Evolutionary conservation across 2,113 vertebrate genomes (phyloP).

Genomic region (Rhabdornis inornatus): DNA sequence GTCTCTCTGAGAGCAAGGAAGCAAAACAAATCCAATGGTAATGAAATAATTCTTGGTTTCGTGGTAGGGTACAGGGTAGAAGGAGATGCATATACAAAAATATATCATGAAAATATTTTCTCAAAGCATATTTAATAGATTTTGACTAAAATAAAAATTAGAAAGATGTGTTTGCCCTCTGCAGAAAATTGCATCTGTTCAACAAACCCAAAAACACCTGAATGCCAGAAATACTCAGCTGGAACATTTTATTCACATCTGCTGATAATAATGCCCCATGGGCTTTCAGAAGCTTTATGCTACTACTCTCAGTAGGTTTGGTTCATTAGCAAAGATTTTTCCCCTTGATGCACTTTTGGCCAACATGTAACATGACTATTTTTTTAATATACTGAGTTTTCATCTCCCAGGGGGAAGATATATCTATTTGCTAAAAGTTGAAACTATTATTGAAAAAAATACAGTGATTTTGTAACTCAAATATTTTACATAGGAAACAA

Average conservation of each 20-base stretch:
- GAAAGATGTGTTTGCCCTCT: neutral
- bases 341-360: constrained; percentile 28
- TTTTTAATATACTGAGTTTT: neutral
- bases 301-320: constrained; percentile 22
- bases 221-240: constrained; percentile 11
- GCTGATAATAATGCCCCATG: constrained; percentile 18
- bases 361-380: neutral
- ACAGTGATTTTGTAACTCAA: neutral
- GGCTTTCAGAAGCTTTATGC: constrained; percentile 9
- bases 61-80: neutral
- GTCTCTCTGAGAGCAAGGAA: neutral
- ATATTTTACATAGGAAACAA: neutral
- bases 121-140: neutral
- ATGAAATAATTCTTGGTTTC: neutral
- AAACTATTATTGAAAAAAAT: neutral
- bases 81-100: neutral
- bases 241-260: constrained; percentile 22
- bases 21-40: neutral
- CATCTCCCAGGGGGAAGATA: neutral
- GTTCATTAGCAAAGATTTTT: constrained; percentile 50
- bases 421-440: neutral
- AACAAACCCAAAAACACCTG: constrained; percentile 17
- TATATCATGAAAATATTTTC: neutral
- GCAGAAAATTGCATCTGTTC: neutral
- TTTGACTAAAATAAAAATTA: neutral